These are phyloP conservation scores for Cordilura impudica DNA, from an alignment of 2,888 invertebrate species.

Conservation along the genomic window DNA sequence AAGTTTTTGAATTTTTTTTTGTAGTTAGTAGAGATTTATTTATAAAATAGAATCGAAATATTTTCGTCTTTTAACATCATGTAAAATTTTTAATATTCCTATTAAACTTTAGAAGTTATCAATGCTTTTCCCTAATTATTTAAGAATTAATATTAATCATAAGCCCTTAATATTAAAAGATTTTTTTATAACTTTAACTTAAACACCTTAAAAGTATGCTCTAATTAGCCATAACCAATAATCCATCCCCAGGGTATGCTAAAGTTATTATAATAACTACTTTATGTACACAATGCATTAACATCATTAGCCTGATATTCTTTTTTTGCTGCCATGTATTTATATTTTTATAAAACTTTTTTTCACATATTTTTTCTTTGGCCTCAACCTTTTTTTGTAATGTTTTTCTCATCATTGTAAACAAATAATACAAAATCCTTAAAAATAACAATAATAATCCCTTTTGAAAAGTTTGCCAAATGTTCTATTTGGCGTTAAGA, in stretches of 20 bases:
- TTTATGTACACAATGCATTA: not conserved
- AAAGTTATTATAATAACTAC: conserved; percentile 30
- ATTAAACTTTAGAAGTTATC: not conserved
- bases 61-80: not conserved
- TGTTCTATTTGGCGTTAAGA: not conserved
- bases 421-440: conserved; percentile 32
- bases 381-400: not conserved
- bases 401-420: not conserved
- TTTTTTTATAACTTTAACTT: too few relatives aligned
- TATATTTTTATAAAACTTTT: not conserved
- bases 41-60: too few relatives aligned
- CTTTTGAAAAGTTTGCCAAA: conserved; percentile 18
- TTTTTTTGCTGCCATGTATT: not conserved
- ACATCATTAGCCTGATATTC: not conserved
- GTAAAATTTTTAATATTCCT: not conserved
- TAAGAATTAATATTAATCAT: not conserved
- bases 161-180: not conserved
- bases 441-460: conserved; percentile 46
- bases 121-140: not conserved
- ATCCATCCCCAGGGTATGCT: not conserved
- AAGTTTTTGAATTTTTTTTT: not conserved
- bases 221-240: not conserved
- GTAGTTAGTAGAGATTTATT: too few relatives aligned
- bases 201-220: not conserved
- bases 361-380: not conserved